A percentile compares a stretch with the other conserved stretches of the same genome.
Evolutionary conservation across 2,113 vertebrate genomes (phyloP).

Genomic region (Calidris pygmaea): DNA sequence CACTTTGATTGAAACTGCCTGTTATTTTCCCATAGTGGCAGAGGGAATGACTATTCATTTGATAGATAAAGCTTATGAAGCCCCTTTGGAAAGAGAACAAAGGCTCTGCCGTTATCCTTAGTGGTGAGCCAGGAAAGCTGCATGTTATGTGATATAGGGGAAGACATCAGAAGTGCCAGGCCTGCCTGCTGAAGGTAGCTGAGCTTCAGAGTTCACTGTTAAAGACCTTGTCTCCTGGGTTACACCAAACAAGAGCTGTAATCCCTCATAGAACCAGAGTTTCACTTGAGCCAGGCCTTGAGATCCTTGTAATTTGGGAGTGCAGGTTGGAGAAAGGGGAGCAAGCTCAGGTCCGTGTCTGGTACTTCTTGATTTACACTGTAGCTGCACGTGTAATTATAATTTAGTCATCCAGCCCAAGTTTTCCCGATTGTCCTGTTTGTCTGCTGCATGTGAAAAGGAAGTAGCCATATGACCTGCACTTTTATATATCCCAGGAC

Average conservation of each 20-base stretch:
- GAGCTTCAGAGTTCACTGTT: neutral
- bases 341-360: accelerated
- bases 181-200: neutral
- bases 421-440: neutral
- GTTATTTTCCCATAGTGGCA: neutral
- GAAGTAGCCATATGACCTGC: neutral
- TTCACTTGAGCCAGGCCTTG: neutral
- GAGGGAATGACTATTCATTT: neutral
- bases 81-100: neutral
- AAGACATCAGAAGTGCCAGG: neutral
- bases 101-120: neutral
- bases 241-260: neutral
- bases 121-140: neutral
- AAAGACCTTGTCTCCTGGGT: neutral
- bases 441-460: neutral
- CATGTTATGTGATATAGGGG: accelerated
- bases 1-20: neutral
- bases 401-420: neutral
- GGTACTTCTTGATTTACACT: neutral
- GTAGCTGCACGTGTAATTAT: neutral
- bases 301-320: accelerated
- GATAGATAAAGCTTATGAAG: neutral
- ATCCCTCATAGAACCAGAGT: neutral
- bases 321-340: neutral
- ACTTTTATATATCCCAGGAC: neutral